phyloP scores from a whole-genome alignment of 1,140 invertebrate species.

The Aphis gossypii region DNA sequence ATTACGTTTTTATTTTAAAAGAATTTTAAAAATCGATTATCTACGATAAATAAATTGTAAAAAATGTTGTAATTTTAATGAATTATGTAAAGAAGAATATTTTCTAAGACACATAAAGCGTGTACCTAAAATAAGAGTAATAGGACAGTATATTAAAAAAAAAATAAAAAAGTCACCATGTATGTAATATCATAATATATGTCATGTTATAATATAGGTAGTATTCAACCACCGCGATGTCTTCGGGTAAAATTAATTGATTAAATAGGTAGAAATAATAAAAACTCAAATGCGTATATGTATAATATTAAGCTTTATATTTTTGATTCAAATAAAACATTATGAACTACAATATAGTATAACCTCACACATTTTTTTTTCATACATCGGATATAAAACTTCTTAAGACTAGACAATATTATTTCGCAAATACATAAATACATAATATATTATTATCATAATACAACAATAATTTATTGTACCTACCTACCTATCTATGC shows the following conservation, averaged over 20 bases:
- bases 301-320: neutral
- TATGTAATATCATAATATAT: neutral
- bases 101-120: no score
- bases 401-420: conserved; percentile 16
- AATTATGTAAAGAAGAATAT: no score
- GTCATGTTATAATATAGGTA: neutral
- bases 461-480: conserved; percentile 30
- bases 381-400: conserved; percentile 17
- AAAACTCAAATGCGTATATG: neutral
- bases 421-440: neutral
- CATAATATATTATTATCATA: neutral
- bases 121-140: no score
- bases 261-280: neutral
- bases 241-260: neutral
- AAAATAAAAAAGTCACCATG: neutral
- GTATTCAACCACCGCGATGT: neutral
- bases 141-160: neutral
- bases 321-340: neutral
- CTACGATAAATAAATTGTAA: no score
- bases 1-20: no score
- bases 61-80: no score
- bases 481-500: neutral
- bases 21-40: no score
- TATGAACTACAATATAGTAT: conserved; percentile 6
- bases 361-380: neutral